A percentile compares a stretch with the other conserved stretches of the same genome.
Evolutionary conservation across 37 sponge, comb jelly and placozoan species (phyloP).

Genomic region (Geodia barretti): DNA sequence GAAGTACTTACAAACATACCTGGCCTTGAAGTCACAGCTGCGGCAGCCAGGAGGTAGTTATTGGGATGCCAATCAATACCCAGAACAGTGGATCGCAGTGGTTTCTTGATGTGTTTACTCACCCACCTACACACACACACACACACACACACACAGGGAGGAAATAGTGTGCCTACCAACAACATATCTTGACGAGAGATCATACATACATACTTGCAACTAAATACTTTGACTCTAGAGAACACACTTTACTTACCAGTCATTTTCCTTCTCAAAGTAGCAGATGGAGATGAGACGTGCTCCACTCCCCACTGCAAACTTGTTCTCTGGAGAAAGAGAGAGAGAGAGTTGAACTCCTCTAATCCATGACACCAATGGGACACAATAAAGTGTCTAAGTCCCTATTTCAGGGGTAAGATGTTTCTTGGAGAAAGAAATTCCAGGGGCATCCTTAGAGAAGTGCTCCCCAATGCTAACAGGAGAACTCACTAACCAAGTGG

Average conservation of each 20-base stretch:
- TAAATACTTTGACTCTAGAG: no score
- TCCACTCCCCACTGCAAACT: constrained; percentile 99
- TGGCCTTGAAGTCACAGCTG: constrained; percentile 94
- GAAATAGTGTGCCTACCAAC: no score
- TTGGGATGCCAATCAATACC: constrained; percentile 98
- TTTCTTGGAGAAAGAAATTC: not conserved
- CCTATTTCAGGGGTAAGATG: no score
- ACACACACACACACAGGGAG: not conserved
- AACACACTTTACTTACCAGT: constrained; percentile 76
- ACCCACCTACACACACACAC: constrained; percentile 87
- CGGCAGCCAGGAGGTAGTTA: constrained; percentile 93
- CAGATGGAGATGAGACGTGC: constrained; percentile 94
- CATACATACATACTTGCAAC: not conserved
- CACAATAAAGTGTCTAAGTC: no score
- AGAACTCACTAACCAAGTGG: constrained; percentile 64
- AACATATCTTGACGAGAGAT: no score
- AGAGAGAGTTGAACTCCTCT: no score
- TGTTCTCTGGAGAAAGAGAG: constrained; percentile 78
- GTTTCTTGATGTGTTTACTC: constrained; percentile 99
- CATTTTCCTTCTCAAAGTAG: constrained; percentile 97
- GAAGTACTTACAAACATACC: no score
- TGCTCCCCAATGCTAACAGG: not conserved
- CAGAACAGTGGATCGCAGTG: constrained; percentile 92
- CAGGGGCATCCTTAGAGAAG: no score
- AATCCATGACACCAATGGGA: no score